phyloP scores from a whole-genome alignment of 2,113 vertebrate species.

The Mastomys coucha region DNA sequence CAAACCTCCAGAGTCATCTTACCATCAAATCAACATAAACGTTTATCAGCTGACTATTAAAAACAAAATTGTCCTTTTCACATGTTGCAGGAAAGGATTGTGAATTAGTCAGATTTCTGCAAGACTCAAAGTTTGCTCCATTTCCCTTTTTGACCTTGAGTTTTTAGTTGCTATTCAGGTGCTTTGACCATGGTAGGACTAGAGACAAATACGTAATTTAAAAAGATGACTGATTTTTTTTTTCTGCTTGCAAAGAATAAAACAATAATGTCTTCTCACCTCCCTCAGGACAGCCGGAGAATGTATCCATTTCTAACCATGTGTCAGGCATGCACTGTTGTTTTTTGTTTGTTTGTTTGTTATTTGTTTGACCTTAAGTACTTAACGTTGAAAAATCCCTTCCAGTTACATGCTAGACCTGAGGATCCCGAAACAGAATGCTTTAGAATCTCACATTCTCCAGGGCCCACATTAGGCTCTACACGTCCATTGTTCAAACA shows the following conservation, averaged over 20 bases:
- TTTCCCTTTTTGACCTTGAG: background rate
- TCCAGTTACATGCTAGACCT: background rate
- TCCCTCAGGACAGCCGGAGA: constrained; percentile 34
- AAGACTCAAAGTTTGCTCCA: background rate
- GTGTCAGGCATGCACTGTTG: background rate
- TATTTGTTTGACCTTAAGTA: background rate
- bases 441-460: background rate
- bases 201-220: background rate
- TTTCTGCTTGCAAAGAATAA: constrained; percentile 31
- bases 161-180: background rate
- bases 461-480: background rate
- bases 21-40: background rate
- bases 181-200: background rate
- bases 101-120: background rate
- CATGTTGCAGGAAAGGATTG: constrained; percentile 7
- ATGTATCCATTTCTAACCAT: background rate
- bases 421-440: background rate
- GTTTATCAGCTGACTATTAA: constrained; percentile 42
- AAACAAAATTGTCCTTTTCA: background rate
- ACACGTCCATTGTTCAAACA: background rate
- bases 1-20: background rate
- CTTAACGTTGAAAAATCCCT: background rate
- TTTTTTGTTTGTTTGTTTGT: background rate
- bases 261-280: background rate
- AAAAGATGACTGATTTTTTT: background rate